Evolutionary conservation across 2,888 invertebrate species (phyloP).

Genomic region (Mesoligia furuncula): DNA sequence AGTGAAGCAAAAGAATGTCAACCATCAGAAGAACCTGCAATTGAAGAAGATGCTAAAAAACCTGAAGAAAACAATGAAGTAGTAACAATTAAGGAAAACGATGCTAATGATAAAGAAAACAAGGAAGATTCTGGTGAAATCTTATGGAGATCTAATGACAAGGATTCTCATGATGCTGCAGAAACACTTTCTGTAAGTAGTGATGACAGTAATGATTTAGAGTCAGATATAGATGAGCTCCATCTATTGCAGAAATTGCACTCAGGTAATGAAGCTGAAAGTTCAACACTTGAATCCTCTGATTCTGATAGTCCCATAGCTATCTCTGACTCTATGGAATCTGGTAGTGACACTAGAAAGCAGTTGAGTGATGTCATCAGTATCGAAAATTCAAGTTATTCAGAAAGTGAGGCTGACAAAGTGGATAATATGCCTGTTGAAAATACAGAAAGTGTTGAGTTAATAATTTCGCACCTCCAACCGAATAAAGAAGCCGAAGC

Average conservation of each 20-base stretch:
- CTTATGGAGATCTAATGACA: constrained; percentile 22
- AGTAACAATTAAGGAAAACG: constrained; percentile 33
- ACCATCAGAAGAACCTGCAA: constrained; percentile 43
- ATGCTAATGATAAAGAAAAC: constrained; percentile 39
- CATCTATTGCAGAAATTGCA: constrained; percentile 83
- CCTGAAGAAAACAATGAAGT: constrained; percentile 41
- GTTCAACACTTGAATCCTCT: constrained; percentile 77
- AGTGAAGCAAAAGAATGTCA: constrained; percentile 62
- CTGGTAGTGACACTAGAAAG: constrained; percentile 73
- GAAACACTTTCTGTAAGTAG: constrained; percentile 74
- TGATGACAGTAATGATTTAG: constrained; percentile 73
- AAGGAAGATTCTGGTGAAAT: constrained; percentile 33
- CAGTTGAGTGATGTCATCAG: constrained; percentile 79
- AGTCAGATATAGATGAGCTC: constrained; percentile 84
- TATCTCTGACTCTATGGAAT: constrained; percentile 81
- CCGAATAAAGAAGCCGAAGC: constrained; percentile 10
- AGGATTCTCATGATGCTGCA: constrained; percentile 48
- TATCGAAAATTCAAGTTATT: constrained; percentile 87
- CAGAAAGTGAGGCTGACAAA: constrained; percentile 77
- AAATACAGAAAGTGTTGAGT: constrained; percentile 16
- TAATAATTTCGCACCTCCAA: not conserved
- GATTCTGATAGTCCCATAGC: constrained; percentile 81
- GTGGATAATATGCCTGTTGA: constrained; percentile 12
- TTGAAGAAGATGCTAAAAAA: constrained; percentile 40
- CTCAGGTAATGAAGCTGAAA: constrained; percentile 76